Base-by-base conservation (phyloP, 2,888 invertebrate species). In the Seladonia tumulorum region DNA sequence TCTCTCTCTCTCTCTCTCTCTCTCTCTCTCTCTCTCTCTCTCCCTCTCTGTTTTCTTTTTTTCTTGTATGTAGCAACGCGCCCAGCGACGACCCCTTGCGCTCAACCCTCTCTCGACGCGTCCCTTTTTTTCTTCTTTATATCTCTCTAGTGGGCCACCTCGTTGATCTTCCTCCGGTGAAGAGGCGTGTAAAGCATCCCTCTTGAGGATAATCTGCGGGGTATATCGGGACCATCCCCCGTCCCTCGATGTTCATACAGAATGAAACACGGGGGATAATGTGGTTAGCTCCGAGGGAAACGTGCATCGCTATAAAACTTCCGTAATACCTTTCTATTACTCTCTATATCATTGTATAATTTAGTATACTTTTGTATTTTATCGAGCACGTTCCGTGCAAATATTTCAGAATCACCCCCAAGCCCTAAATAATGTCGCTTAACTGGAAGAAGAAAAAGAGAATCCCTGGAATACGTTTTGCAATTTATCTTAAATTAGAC, bases 91-190 rank as follows among this genome's bases (percentile, higher is more conserved):
- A 83, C 83, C 87, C 87, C 87, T 53, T 87, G 63, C 77, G 70
- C 75, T 87, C 77, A 83, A 87, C 83, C 87, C 86, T 86, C 87
- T 83, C 80, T 83, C 83, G 80, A 81, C 75, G 86, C 76, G 87
- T 80, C 83, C 75, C 83, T 80, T 87, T 85, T 86, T 68, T 78
- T 70, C 83, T 81, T 80, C 80, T 87, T 87, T 87, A 76, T 87
- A 73, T 83, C 83, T 87, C 79, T 86, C 49, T 83, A 87, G 87
- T 83, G 87, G 87, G 83, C 87, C 83, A 87, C 87, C 87, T 80
- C 87, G 87, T 83, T 83, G 87, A 87, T 83, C 87, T 82, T 87
- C 87, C 57, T 83, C 42, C 66, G 66, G 66, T 73, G 76, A 79
- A 87, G 87, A 86, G 87, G 71, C 82, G 74, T 77, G 83, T 83